Evolutionary conservation across 2,888 invertebrate species (phyloP).

Genomic region (Heliconius sara): DNA sequence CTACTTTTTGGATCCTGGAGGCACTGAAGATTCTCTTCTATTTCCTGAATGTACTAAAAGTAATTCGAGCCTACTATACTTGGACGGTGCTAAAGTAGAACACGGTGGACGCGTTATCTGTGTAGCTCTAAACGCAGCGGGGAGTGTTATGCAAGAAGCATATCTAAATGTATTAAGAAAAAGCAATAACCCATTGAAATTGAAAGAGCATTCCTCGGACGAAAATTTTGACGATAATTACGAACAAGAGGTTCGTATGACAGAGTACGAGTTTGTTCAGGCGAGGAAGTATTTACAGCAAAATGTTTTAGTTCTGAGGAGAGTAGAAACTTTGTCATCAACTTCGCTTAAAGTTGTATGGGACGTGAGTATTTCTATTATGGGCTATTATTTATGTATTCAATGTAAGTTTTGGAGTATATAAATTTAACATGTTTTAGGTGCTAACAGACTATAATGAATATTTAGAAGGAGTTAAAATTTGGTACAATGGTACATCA

Average conservation of each 20-base stretch:
- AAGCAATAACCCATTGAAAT: conserved; percentile 71
- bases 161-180: conserved; percentile 77
- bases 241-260: conserved; percentile 80
- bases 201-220: conserved; percentile 65
- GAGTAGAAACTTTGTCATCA: conserved; percentile 87
- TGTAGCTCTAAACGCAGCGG: conserved; percentile 79
- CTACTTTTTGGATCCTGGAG: conserved; percentile 98
- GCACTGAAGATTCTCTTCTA: conserved; percentile 88
- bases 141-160: conserved; percentile 80
- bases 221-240: conserved; percentile 67
- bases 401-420: conserved; percentile 37
- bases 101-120: conserved; percentile 80
- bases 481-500: conserved; percentile 82
- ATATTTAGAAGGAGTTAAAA: conserved; percentile 88
- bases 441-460: conserved; percentile 81
- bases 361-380: conserved; percentile 85
- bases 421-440: conserved; percentile 57
- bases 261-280: conserved; percentile 90
- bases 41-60: conserved; percentile 81
- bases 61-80: conserved; percentile 78
- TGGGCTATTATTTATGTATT: conserved; percentile 27
- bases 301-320: conserved; percentile 89
- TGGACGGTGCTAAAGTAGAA: conserved; percentile 74
- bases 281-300: conserved; percentile 91
- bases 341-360: conserved; percentile 91